These are phyloP conservation scores for Uria aalge DNA, from an alignment of 2,113 vertebrate species.

Conservation along the genomic window DNA sequence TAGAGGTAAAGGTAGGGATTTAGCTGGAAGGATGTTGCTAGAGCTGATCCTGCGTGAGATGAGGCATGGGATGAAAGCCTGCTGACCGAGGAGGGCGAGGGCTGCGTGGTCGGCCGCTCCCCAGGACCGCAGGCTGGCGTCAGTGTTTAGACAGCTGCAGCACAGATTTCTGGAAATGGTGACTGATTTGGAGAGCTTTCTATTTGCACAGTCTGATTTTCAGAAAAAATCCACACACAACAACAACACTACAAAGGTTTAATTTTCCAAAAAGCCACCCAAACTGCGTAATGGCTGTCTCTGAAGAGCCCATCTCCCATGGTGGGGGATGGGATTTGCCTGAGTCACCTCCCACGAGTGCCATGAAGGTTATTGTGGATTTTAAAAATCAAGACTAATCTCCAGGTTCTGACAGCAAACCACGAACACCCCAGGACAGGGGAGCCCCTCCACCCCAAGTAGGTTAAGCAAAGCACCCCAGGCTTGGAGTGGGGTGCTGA, in stretches of 20 bases:
- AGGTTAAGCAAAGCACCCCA: not conserved
- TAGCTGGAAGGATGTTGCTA: not conserved
- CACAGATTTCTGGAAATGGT: not conserved
- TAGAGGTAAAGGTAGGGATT: not conserved
- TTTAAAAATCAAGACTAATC: not conserved
- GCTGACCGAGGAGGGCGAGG: accelerated
- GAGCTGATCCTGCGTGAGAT: accelerated
- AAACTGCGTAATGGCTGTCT: not conserved
- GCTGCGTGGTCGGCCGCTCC: accelerated
- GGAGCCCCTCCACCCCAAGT: not conserved
- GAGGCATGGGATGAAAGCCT: not conserved
- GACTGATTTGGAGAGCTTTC: not conserved
- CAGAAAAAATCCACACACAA: no score
- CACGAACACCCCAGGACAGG: accelerated
- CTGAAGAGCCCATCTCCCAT: not conserved
- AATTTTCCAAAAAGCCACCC: not conserved
- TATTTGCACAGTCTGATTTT: not conserved
- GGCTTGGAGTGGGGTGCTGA: not conserved
- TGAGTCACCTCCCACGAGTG: accelerated
- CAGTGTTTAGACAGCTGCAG: not conserved
- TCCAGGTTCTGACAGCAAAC: not conserved
- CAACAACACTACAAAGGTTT: not conserved
- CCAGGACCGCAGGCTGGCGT: not conserved
- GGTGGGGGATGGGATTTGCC: not conserved
- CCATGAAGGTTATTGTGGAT: not conserved